phyloP scores from a whole-genome alignment of 2,888 invertebrate genomes.

The Mechanitis messenoides region DNA sequence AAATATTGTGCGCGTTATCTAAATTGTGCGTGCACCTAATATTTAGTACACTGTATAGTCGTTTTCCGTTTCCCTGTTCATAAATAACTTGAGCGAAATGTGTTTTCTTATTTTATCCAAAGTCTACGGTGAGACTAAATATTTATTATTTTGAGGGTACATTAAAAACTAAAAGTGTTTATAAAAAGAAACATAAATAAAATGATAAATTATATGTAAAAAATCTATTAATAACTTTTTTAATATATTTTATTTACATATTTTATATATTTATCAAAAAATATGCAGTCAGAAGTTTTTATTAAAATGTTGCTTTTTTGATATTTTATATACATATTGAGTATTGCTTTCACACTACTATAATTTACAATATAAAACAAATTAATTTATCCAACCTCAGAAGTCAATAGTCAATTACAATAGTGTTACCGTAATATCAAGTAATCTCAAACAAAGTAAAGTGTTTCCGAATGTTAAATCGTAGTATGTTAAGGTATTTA shows the following conservation, averaged over 20 bases:
- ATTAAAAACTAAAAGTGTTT: neutral
- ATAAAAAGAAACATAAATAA: too few species aligned
- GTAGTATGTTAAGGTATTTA: slow-evolving; percentile 3
- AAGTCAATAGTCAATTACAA: neutral
- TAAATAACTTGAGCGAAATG: slow-evolving; percentile 3
- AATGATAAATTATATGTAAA: too few species aligned
- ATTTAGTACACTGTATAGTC: neutral
- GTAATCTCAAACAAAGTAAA: slow-evolving; percentile 7
- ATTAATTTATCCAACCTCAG: too few species aligned
- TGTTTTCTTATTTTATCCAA: slow-evolving; percentile 3
- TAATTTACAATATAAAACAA: too few species aligned
- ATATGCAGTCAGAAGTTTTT: too few species aligned
- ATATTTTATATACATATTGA: too few species aligned
- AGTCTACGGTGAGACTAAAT: neutral
- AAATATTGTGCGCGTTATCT: neutral
- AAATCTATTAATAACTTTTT: too few species aligned
- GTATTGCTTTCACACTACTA: too few species aligned
- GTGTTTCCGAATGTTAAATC: slow-evolving; percentile 6
- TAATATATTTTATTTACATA: too few species aligned
- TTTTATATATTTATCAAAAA: too few species aligned
- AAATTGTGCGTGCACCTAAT: slow-evolving; percentile 5
- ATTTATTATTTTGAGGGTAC: neutral
- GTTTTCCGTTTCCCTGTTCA: slow-evolving; percentile 1
- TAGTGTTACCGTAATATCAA: slow-evolving; percentile 1
- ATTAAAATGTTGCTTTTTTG: too few species aligned